Conservation (phyloP, 2,113 vertebrate species). For the Ochotona princeps region DNA sequence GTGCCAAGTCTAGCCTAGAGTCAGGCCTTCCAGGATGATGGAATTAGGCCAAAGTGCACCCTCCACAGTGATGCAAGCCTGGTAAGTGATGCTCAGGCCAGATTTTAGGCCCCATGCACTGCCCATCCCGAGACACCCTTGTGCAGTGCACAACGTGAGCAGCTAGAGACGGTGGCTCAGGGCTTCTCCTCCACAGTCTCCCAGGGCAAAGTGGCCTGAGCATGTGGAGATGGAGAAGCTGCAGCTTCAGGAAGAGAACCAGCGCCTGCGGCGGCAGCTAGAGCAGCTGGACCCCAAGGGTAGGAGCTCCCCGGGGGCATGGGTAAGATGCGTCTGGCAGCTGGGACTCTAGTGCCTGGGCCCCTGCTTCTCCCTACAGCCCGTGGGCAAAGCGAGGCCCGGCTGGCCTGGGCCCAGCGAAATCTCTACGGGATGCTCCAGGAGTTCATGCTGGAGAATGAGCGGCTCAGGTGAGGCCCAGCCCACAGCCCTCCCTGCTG, state of each 20-base stretch:
- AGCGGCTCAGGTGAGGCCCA: slow-evolving; percentile 82
- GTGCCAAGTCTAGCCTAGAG: background rate
- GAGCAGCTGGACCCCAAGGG: slow-evolving; percentile 65
- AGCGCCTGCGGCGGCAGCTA: slow-evolving; percentile 82
- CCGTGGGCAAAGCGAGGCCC: background rate
- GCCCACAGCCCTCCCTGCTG: too few species aligned
- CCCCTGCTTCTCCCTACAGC: background rate
- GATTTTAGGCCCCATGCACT: too few species aligned
- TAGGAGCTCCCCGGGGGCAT: background rate
- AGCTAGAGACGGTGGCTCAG: rapidly evolving
- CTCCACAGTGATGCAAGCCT: background rate
- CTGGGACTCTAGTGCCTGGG: background rate
- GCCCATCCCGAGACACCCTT: background rate
- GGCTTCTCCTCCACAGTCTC: slow-evolving; percentile 43
- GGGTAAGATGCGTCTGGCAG: rapidly evolving
- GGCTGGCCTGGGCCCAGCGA: slow-evolving; percentile 77
- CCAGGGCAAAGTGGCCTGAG: slow-evolving; percentile 61
- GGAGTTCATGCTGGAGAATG: slow-evolving; percentile 86
- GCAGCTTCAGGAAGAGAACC: slow-evolving; percentile 83
- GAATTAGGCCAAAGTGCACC: background rate
- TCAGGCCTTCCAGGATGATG: background rate
- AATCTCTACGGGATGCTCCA: slow-evolving; percentile 84
- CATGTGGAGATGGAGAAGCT: slow-evolving; percentile 81
- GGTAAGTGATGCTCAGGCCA: background rate
- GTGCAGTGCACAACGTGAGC: background rate